Conservation (phyloP, 2,797 vertebrate species). For the Perodicticus potto region DNA sequence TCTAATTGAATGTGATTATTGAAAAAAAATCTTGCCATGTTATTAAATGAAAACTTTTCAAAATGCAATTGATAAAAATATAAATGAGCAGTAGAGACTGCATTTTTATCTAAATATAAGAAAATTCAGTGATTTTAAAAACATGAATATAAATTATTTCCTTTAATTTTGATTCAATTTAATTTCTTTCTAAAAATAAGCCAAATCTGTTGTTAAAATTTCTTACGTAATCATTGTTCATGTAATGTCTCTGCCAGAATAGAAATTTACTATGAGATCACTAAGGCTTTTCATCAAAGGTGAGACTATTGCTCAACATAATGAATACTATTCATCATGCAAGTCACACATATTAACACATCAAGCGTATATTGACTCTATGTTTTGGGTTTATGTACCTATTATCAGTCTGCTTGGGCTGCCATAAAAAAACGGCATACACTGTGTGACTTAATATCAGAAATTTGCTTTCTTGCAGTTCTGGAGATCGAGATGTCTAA, state of each 20-base stretch:
- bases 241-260: neutral
- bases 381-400: neutral
- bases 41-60: slow-evolving; percentile 40
- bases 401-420: neutral
- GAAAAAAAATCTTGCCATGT: neutral
- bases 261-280: neutral
- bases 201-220: neutral
- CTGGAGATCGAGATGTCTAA: neutral
- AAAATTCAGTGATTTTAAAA: slow-evolving; percentile 20
- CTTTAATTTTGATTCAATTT: slow-evolving; percentile 13
- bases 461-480: neutral
- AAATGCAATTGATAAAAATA: neutral
- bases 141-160: neutral
- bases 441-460: too few species aligned
- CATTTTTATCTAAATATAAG: slow-evolving; percentile 12
- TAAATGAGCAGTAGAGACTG: neutral
- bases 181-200: neutral
- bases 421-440: neutral
- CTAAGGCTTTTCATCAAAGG: neutral
- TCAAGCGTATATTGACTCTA: neutral
- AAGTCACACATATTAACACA: neutral
- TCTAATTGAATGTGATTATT: neutral
- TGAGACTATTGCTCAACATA: slow-evolving; percentile 13
- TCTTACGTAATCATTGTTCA: neutral
- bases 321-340: neutral